Conservation (phyloP, 2,797 vertebrate genomes). For the Liasis olivaceus region DNA sequence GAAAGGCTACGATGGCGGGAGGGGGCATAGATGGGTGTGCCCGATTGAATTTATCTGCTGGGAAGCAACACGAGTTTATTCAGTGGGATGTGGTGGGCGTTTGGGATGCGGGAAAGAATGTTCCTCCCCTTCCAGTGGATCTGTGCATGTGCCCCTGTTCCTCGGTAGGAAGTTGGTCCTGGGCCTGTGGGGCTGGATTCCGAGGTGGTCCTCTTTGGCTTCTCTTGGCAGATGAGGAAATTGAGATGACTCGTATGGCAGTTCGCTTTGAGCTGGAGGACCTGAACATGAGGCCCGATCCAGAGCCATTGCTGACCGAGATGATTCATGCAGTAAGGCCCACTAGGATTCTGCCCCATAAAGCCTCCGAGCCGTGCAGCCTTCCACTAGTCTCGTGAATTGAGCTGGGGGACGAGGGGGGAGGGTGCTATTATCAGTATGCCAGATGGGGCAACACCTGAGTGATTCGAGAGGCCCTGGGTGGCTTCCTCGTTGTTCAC, state of each 20-base stretch:
- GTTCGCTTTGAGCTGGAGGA: slow-evolving; percentile 95
- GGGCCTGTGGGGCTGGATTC: not conserved
- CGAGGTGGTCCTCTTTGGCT: not conserved
- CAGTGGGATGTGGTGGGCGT: too few relatives aligned
- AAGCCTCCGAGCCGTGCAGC: not conserved
- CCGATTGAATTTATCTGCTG: too few relatives aligned
- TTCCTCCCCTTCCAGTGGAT: not conserved
- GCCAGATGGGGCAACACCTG: too few relatives aligned
- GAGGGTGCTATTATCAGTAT: not conserved
- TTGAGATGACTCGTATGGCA: slow-evolving; percentile 89
- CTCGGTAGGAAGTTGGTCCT: not conserved
- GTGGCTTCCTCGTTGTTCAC: not conserved
- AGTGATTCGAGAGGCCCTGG: too few relatives aligned
- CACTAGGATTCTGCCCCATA: not conserved
- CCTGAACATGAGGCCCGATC: slow-evolving; percentile 94
- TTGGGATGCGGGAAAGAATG: not conserved
- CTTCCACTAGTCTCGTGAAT: too few relatives aligned
- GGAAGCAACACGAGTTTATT: not conserved
- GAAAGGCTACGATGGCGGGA: not conserved
- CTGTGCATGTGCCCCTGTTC: not conserved
- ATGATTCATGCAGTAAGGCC: slow-evolving; percentile 93
- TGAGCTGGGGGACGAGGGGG: not conserved
- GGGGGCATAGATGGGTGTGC: too few relatives aligned
- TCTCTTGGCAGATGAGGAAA: slow-evolving; percentile 84
- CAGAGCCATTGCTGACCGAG: slow-evolving; percentile 93